These are phyloP conservation scores for Patiria pectinifera DNA, from an alignment of 53 echinoderm and acorn worm species.

Conservation along the genomic window DNA sequence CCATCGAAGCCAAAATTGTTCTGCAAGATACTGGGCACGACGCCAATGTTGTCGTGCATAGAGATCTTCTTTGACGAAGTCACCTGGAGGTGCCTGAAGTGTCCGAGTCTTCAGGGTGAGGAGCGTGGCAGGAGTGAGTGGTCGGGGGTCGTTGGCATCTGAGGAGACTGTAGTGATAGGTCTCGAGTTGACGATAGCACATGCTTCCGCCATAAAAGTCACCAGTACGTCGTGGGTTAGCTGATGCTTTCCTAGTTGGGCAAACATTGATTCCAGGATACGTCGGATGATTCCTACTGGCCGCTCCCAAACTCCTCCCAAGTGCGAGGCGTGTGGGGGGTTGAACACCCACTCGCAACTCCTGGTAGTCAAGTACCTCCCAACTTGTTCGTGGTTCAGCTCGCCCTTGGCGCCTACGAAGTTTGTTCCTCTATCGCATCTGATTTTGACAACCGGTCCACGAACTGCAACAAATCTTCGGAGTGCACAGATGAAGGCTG, in stretches of 20 bases:
- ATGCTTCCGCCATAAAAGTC: slow-evolving; percentile 70
- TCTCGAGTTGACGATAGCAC: slow-evolving; percentile 27
- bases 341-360: slow-evolving; percentile 64
- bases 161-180: slow-evolving; percentile 61
- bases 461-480: slow-evolving; percentile 65
- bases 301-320: slow-evolving; percentile 69
- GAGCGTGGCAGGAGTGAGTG: slow-evolving; percentile 57
- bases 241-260: slow-evolving; percentile 60
- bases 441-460: slow-evolving; percentile 61
- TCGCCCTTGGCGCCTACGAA: slow-evolving; percentile 69
- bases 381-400: slow-evolving; percentile 19
- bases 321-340: slow-evolving; percentile 67
- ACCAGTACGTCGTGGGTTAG: slow-evolving; percentile 63
- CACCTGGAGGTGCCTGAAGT: slow-evolving; percentile 38
- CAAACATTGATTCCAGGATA: slow-evolving; percentile 63
- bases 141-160: slow-evolving; percentile 56
- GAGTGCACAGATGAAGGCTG: slow-evolving; percentile 69
- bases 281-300: slow-evolving; percentile 44
- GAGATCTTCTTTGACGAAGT: slow-evolving; percentile 61
- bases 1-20: slow-evolving; percentile 34
- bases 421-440: slow-evolving; percentile 75
- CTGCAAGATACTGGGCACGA: slow-evolving; percentile 59
- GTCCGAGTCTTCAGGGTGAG: slow-evolving; percentile 54
- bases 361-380: slow-evolving; percentile 22
- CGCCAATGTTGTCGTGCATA: slow-evolving; percentile 68